Percentiles rank a stretch among this genome's conserved stretches.
These are phyloP conservation scores for Alexandromys fortis DNA, from an alignment of 2,113 vertebrate genomes.

Conservation along the genomic window DNA sequence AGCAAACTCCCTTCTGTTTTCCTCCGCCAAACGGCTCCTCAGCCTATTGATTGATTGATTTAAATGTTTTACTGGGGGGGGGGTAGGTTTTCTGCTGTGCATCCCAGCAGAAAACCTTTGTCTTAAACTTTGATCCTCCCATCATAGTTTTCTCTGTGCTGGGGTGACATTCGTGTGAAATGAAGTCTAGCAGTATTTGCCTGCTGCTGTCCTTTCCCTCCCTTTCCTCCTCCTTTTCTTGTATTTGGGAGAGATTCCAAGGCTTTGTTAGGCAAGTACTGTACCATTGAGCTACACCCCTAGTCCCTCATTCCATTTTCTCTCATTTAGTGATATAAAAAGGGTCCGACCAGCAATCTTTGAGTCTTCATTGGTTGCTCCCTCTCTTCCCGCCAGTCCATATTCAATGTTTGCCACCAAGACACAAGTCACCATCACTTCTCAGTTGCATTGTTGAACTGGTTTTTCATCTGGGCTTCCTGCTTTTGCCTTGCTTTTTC, in stretches of 20 bases:
- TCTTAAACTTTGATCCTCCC: not conserved
- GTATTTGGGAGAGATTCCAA: not conserved
- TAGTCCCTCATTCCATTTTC: not conserved
- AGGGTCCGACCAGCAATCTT: not conserved
- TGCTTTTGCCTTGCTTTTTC: constrained; percentile 25
- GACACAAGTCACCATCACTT: not conserved
- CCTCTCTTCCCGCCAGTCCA: not conserved
- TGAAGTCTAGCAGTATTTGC: not conserved
- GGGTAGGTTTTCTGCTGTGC: not conserved
- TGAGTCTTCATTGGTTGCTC: not conserved
- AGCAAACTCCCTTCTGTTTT: not conserved
- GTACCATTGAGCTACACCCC: not conserved
- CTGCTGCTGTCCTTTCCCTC: not conserved
- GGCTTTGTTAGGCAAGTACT: not conserved
- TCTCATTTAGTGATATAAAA: not conserved
- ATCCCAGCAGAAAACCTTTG: too few species aligned
- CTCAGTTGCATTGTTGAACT: not conserved
- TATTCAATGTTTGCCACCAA: not conserved
- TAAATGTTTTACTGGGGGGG: not conserved
- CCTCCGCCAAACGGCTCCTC: not conserved
- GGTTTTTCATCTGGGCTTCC: not conserved
- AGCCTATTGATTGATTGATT: not conserved
- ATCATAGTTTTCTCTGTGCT: not conserved
- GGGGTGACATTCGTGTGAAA: not conserved
- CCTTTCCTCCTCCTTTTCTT: not conserved